These are phyloP conservation scores for Diploptera punctata DNA, from an alignment of 2,888 invertebrate species.

Conservation along the genomic window DNA sequence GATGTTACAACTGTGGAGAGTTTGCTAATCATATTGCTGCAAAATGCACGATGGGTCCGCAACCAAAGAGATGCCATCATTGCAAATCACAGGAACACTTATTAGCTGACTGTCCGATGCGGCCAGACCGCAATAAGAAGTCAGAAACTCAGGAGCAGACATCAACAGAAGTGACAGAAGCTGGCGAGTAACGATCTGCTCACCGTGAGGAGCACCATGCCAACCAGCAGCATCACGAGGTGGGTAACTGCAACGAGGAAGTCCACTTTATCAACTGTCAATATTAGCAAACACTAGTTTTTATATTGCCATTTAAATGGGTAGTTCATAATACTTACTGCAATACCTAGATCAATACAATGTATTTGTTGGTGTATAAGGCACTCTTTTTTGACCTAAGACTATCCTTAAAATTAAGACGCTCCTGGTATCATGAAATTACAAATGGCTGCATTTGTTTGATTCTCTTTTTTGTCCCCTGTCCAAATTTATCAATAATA, in stretches of 20 bases:
- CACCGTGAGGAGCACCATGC: background rate
- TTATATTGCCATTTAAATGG: no score
- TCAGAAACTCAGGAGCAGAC: background rate
- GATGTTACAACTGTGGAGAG: conserved; percentile 93
- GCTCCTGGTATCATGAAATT: no score
- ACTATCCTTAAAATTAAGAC: no score
- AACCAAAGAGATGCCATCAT: conserved; percentile 90
- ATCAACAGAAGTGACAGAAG: background rate
- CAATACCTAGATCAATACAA: no score
- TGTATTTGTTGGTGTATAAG: no score
- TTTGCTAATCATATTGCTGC: conserved; percentile 93
- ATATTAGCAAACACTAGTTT: background rate
- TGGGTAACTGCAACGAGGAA: background rate
- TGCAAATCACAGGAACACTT: conserved; percentile 90
- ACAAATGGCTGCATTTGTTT: no score
- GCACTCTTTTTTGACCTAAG: no score
- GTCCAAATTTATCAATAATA: no score
- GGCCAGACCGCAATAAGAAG: conserved; percentile 50
- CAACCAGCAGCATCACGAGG: background rate
- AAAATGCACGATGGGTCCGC: conserved; percentile 85
- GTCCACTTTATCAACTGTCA: background rate
- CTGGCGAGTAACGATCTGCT: background rate
- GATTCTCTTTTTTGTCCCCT: no score
- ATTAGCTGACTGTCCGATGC: conserved; percentile 85
- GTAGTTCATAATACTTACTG: no score